Conservation (phyloP, 1,140 invertebrate genomes). For the Grapholita molesta region DNA sequence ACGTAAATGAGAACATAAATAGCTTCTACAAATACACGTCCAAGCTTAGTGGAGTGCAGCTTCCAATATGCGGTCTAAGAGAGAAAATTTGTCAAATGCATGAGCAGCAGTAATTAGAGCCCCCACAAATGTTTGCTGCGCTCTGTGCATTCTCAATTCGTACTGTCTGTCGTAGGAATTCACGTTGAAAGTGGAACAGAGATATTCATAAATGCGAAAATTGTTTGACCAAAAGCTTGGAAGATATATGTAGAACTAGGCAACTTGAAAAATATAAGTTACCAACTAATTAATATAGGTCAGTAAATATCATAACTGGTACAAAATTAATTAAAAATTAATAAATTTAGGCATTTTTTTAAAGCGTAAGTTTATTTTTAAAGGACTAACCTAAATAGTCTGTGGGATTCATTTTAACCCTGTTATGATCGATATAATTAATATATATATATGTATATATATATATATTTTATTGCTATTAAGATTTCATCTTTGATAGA, state of each 20-base stretch:
- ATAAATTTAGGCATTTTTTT: no score
- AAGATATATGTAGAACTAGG: background rate
- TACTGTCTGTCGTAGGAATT: background rate
- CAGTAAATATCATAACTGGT: no score
- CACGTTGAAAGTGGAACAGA: background rate
- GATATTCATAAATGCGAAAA: background rate
- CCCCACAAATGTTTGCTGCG: constrained; percentile 1
- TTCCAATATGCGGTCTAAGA: background rate
- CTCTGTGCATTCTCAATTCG: background rate
- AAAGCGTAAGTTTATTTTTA: no score
- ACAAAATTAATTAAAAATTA: no score
- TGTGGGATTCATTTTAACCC: no score
- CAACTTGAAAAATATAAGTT: background rate
- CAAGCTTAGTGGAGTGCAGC: background rate
- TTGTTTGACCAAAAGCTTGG: background rate
- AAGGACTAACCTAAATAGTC: no score
- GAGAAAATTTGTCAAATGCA: constrained; percentile 4
- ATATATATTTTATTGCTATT: no score
- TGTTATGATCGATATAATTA: no score
- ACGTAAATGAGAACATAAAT: background rate
- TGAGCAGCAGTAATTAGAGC: background rate
- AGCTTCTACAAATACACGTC: background rate
- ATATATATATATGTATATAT: no score
- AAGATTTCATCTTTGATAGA: no score
- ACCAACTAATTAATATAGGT: no score